These are phyloP conservation scores for Lepidostoma basale DNA, from an alignment of 1,140 invertebrate species.

Conservation along the genomic window DNA sequence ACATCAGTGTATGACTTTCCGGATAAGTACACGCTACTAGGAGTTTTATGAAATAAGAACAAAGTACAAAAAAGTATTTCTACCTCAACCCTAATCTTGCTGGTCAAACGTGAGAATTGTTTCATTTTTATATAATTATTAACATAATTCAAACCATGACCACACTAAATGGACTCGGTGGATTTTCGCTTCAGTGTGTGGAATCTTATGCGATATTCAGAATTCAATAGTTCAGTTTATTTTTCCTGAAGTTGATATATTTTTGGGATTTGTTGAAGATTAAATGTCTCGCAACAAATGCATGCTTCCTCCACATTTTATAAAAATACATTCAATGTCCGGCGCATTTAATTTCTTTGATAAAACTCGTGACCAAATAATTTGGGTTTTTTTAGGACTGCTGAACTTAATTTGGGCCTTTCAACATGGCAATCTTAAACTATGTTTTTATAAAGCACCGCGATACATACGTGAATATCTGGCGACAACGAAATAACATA, in stretches of 20 bases:
- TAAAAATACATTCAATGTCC: neutral
- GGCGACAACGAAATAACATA: slow-evolving; percentile 26
- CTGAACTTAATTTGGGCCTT: neutral
- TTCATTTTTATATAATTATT: slow-evolving; percentile 30
- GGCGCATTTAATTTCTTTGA: neutral
- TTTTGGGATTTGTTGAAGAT: neutral
- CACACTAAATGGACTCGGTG: neutral
- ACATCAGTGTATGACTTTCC: slow-evolving; percentile 31
- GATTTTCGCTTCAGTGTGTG: too few species aligned
- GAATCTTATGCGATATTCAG: too few species aligned
- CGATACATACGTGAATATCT: slow-evolving; percentile 21
- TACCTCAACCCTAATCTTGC: slow-evolving; percentile 45
- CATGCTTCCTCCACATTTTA: neutral
- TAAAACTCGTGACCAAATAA: neutral
- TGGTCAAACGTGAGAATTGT: slow-evolving; percentile 35
- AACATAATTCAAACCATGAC: slow-evolving; percentile 31
- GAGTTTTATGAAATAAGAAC: slow-evolving; percentile 44
- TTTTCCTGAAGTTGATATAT: too few species aligned
- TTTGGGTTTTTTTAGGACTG: neutral
- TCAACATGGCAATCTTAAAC: neutral
- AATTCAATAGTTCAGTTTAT: neutral
- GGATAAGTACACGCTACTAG: slow-evolving; percentile 21
- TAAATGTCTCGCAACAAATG: slow-evolving; percentile 9
- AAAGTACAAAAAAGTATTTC: slow-evolving; percentile 46
- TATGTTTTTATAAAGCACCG: slow-evolving; percentile 9